Evolutionary conservation across 2,888 invertebrate genomes (phyloP), one percentile per base, ranked within the genome.

Genomic region (Tenthredo notha): DNA sequence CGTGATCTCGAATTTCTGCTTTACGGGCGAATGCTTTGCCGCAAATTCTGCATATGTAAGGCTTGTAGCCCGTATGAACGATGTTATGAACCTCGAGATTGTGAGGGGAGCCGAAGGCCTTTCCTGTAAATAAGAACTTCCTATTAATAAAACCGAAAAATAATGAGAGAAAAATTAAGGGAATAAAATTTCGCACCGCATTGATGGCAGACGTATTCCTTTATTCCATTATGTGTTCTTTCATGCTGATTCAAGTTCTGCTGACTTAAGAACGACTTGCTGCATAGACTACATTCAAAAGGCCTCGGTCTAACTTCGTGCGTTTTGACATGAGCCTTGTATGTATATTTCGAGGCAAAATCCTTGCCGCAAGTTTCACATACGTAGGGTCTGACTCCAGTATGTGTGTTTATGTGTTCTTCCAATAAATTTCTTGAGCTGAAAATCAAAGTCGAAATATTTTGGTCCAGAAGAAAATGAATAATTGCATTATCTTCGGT

Each of bases 1-100:
- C 96, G 88, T 98, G 98, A 92, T 97, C 97, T n/a, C 96, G 93
- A 0, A 98, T 96, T 91, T 97, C 97, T 0, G 97, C 96, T 74
- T 96, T 95, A 0, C 97, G 92, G 0, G 97, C 97, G 93, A 97
- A 97, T 0, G 96, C 95, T 92, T 97, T 97, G 0, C 95, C 95
- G 90, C 97, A 97, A 12, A 95, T 93, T 4, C 95, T 94, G 89
- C 97, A 97, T 65, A 95, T 94, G 90, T 95, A 97, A 0, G 97
- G 96, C 88, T 96, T 96, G 87, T 95, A 95, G 0, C 97, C 97
- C 0, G 97, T 96, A 91, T 97, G 97, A 0, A 97, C 97, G 67
- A 97, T 96, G 75, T 96, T 96, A 92, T 98, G 98, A 0, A 97
- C 97, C 87, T 96, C 96, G 47, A 95, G 90, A 92, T 97, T 97